Evolutionary conservation across 2,888 invertebrate genomes (phyloP).

Genomic region (Ellobium chinense): DNA sequence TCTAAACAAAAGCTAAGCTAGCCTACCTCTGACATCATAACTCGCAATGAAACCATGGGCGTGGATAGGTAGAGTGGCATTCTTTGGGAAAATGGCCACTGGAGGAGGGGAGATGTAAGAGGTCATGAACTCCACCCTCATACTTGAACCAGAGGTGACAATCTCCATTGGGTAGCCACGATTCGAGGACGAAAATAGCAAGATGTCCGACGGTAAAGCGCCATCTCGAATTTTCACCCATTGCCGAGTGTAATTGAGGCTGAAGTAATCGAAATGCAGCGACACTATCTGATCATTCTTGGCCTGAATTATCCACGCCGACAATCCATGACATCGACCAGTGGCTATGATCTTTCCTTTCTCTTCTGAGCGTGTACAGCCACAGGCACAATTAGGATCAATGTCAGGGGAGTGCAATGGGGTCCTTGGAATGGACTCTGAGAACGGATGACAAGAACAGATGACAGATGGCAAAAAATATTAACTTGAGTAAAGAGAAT

Average conservation of each 20-base stretch:
- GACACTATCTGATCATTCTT: slow-evolving; percentile 56
- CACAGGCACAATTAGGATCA: slow-evolving; percentile 62
- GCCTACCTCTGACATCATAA: slow-evolving; percentile 54
- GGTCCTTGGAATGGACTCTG: slow-evolving; percentile 63
- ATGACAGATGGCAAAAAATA: no score
- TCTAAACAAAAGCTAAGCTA: not conserved
- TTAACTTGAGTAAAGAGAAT: no score
- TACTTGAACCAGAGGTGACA: slow-evolving; percentile 62
- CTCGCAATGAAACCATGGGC: slow-evolving; percentile 70
- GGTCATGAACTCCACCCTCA: slow-evolving; percentile 73
- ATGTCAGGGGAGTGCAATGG: slow-evolving; percentile 52
- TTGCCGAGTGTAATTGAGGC: slow-evolving; percentile 64
- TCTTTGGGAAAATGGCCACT: slow-evolving; percentile 29
- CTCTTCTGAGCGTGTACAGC: slow-evolving; percentile 55
- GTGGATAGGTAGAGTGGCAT: slow-evolving; percentile 57
- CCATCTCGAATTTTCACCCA: slow-evolving; percentile 75
- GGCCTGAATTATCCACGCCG: slow-evolving; percentile 67
- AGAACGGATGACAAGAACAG: slow-evolving; percentile 36
- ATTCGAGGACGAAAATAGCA: slow-evolving; percentile 65
- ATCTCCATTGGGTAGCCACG: slow-evolving; percentile 59
- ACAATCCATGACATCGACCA: slow-evolving; percentile 64
- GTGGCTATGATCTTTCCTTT: slow-evolving; percentile 69
- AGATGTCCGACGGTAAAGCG: slow-evolving; percentile 54
- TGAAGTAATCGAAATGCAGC: slow-evolving; percentile 68
- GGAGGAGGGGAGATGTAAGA: slow-evolving; percentile 44